Base-by-base conservation (phyloP, 2,113 vertebrate genomes). In the Pandion haliaetus region DNA sequence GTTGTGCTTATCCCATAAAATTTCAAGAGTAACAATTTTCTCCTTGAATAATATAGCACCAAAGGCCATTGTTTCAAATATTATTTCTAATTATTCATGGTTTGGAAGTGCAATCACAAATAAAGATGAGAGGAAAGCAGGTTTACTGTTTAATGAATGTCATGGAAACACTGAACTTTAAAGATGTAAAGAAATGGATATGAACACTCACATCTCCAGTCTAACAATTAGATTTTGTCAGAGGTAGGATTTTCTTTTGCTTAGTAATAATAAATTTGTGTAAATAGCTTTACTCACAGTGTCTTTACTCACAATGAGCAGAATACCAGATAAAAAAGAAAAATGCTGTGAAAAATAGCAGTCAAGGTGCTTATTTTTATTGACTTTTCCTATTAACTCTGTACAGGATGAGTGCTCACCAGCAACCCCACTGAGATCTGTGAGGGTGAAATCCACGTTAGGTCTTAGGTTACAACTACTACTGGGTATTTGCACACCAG, bases 31-130 rank as follows among this genome's bases (percentile, higher is more conserved):
- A 91, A 81, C 85, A 94, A 87, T 96, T 96, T 94, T 95, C 88
- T 97, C 94, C 90, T 97, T 95, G 95, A 98, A 94, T 97, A 94
- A 97, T 97, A 97, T 45, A 97, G 79, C 89, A 95, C 93, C 95
- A 91, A 95, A 97, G 91, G 86, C 89, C 74, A 97, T 97, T 97
- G 92, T 95, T 98, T 98, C 93, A 97, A 95, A 98, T 97, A 97
- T 94, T 94, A 98, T 97, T 98, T 96, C 93, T 97, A 98, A 98
- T 98, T 97, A 97, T 97, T 97, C 93, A 82, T 96, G 86, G 72
- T 79, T 97, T 96, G 92, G 93, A 98, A 97, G 92, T 96, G 90
- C 55, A 96, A 97, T 96, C 93, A 90, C 94, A 98, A 97, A 97
- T 95, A 96, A 98, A 90, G 90, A 94, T 94, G 71, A 96, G 80